These are phyloP conservation scores for Hippoglossus hippoglossus DNA, from an alignment of 2,797 vertebrate species.

Conservation along the genomic window DNA sequence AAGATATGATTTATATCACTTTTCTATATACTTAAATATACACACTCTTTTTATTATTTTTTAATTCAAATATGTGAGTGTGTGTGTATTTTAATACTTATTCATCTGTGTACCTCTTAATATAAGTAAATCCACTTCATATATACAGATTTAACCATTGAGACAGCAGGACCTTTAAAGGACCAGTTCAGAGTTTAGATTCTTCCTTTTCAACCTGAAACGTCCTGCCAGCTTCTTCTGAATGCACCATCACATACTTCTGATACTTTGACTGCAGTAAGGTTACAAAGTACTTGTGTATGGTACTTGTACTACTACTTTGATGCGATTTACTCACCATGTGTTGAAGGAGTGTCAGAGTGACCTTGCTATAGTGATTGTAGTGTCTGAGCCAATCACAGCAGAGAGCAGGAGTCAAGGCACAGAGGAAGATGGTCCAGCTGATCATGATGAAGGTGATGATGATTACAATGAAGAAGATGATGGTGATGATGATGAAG, in stretches of 20 bases:
- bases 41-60: not conserved
- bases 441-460: slow-evolving; percentile 6
- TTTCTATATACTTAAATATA: not conserved
- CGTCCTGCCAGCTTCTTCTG: too few species aligned
- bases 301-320: too few species aligned
- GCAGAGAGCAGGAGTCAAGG: slow-evolving; percentile 19
- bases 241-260: too few species aligned
- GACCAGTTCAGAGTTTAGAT: too few species aligned
- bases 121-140: too few species aligned
- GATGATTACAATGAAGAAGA: not conserved
- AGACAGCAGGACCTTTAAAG: too few species aligned
- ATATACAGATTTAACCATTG: too few species aligned
- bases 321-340: slow-evolving; percentile 52
- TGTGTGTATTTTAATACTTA: not conserved
- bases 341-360: not conserved
- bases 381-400: slow-evolving; percentile 58
- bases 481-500: not conserved
- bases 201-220: too few species aligned
- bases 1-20: too few species aligned
- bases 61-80: not conserved
- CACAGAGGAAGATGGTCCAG: not conserved
- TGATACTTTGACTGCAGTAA: too few species aligned
- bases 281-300: too few species aligned
- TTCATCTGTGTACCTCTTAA: too few species aligned
- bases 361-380: slow-evolving; percentile 16